Base-by-base conservation (phyloP, 2,888 invertebrate species). In the Ernsta delagoae region DNA sequence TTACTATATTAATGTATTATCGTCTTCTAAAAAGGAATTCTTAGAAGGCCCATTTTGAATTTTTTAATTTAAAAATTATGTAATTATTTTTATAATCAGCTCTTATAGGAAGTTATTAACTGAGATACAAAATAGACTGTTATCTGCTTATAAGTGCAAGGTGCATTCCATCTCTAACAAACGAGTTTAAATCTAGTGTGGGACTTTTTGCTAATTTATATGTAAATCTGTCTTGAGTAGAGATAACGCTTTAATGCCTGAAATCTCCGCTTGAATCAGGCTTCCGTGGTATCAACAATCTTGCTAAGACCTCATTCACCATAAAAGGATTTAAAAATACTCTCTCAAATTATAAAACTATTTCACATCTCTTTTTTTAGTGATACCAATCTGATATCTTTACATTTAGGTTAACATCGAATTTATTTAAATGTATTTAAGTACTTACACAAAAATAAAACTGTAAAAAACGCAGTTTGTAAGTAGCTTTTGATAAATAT, bases 201-300 rank as follows among this genome's bases (percentile, higher is more conserved):
- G 76, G 78, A 77, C 78, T 78, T 78, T 74, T 72, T 76, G 79
- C 80, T 83, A 79, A 86, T 87, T 87, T 84, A 81, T 83, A 85
- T 84, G 82, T 83, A 81, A 84, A 80, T 82, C 80, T 82, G 78
- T 80, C 82, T 81, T 84, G 82, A 80, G 80, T 57, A 70, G 72
- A 84, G 85, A 87, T 88, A 88, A 83, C 76, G 72, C 77, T 81
- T 79, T 78, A 82, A 82, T 83, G 80, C 75, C 79, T 78, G 77
- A 83, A 80, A 87, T 87, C 82, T 83, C 77, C 73, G 68, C 79
- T 73, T 77, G 77, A 82, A 84, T 83, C 82, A 77, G 75, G 77
- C 79, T 81, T 83, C 80, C 78, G 75, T 77, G 81, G 78, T 74
- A 74, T 84, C 85, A 83, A 77, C 79, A 72, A 70, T 80, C 78